Percentiles rank a stretch among this genome's conserved stretches.
These are phyloP conservation scores for Parnassius mnemosyne DNA, from an alignment of 2,888 invertebrate genomes.

Conservation along the genomic window DNA sequence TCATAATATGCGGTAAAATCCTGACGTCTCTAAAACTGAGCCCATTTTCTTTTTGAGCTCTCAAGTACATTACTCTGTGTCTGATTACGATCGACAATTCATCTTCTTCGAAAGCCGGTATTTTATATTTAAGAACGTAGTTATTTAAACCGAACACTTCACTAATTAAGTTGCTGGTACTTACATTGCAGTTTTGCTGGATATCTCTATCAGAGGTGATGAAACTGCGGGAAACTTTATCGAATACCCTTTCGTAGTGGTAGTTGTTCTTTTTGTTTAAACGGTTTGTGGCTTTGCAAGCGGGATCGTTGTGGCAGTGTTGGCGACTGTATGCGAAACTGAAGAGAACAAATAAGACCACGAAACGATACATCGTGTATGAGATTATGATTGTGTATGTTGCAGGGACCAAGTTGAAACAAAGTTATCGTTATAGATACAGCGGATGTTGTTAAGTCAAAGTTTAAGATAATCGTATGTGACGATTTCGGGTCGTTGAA, in stretches of 20 bases:
- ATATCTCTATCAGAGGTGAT: constrained; percentile 25
- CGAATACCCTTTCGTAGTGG: constrained; percentile 19
- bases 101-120: constrained; percentile 3
- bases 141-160: constrained; percentile 11
- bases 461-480: constrained; percentile 2
- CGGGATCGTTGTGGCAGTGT: constrained; percentile 9
- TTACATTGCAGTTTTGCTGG: constrained; percentile 23
- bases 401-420: not conserved
- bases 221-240: constrained; percentile 23
- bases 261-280: constrained; percentile 14
- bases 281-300: constrained; percentile 9
- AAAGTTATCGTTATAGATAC: constrained; percentile 1
- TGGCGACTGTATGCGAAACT: constrained; percentile 26
- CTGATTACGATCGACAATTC: constrained; percentile 22
- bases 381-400: not conserved
- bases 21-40: constrained; percentile 17
- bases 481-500: not conserved
- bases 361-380: constrained; percentile 13
- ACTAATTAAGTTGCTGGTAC: constrained; percentile 1
- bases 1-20: constrained; percentile 15
- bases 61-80: constrained; percentile 21
- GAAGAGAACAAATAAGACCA: constrained; percentile 27
- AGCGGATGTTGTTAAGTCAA: constrained; percentile 5
- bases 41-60: constrained; percentile 7
- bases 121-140: constrained; percentile 25